Conservation (phyloP, 1,140 invertebrate genomes). For the Camponotus vicinus region DNA sequence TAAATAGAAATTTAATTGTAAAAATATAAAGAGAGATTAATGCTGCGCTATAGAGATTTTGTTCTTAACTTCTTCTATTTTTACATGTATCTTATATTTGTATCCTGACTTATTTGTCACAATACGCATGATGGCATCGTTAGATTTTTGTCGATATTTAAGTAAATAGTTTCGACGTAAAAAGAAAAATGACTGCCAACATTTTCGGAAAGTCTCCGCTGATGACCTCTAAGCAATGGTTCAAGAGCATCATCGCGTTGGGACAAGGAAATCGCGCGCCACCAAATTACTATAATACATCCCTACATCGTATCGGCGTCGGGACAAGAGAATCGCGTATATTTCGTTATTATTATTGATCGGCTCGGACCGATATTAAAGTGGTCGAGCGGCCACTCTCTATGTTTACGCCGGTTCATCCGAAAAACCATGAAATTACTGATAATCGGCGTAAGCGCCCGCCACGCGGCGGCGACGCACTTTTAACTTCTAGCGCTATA, state of each 20-base stretch:
- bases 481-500: slow-evolving; percentile 73
- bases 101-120: no score
- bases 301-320: slow-evolving; percentile 71
- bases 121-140: no score
- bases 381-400: slow-evolving; percentile 77
- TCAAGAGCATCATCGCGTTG: slow-evolving; percentile 33
- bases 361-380: slow-evolving; percentile 82
- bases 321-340: slow-evolving; percentile 77
- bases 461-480: slow-evolving; percentile 70
- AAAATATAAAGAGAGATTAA: no score
- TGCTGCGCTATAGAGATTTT: no score
- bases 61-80: no score
- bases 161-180: no score
- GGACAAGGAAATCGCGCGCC: slow-evolving; percentile 50
- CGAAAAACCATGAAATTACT: slow-evolving; percentile 84
- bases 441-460: slow-evolving; percentile 80
- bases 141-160: no score
- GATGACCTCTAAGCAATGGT: slow-evolving; percentile 47
- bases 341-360: slow-evolving; percentile 85
- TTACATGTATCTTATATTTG: no score
- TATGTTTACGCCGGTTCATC: slow-evolving; percentile 83
- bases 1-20: no score
- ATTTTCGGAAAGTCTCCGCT: slow-evolving; percentile 21
- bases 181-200: background rate
- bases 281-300: slow-evolving; percentile 85